Evolutionary conservation across 64 coral and sea anemone species (phyloP).

Genomic region (Actinia tenebrosa): DNA sequence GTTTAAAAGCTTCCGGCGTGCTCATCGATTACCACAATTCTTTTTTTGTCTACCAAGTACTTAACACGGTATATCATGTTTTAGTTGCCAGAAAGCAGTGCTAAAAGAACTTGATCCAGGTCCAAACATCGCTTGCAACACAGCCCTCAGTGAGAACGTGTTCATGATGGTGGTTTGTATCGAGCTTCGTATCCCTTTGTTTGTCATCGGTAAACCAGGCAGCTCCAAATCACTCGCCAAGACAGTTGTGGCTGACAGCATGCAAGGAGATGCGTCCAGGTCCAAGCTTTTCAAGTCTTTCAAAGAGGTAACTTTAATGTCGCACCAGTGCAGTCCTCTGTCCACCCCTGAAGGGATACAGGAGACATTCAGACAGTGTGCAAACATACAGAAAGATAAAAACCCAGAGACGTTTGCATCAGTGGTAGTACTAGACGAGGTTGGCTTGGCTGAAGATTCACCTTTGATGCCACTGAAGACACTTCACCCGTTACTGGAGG

Average conservation of each 20-base stretch:
- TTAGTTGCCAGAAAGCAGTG: constrained; percentile 59
- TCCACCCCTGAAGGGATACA: constrained; percentile 76
- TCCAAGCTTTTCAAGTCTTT: constrained; percentile 46
- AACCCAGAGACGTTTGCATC: constrained; percentile 45
- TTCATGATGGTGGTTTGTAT: constrained; percentile 78
- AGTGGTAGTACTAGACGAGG: constrained; percentile 66
- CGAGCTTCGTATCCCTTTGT: constrained; percentile 60
- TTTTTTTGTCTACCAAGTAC: neutral
- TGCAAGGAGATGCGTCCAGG: constrained; percentile 57
- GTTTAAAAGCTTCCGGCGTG: too few relatives aligned
- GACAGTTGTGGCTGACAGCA: constrained; percentile 61
- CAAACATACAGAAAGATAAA: constrained; percentile 53
- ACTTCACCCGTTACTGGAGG: constrained; percentile 30
- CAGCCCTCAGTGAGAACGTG: constrained; percentile 63
- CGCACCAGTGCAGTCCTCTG: constrained; percentile 73
- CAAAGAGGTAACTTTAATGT: constrained; percentile 44
- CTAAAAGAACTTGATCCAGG: constrained; percentile 37
- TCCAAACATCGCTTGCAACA: constrained; percentile 57
- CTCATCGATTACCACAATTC: too few relatives aligned
- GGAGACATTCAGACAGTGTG: constrained; percentile 60
- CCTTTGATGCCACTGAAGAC: constrained; percentile 80
- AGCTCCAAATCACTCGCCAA: constrained; percentile 72
- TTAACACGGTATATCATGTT: too few relatives aligned
- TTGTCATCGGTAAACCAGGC: constrained; percentile 66
- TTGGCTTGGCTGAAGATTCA: constrained; percentile 78